Base-by-base conservation (phyloP, 2,888 invertebrate genomes). In the Melanostoma scalare region DNA sequence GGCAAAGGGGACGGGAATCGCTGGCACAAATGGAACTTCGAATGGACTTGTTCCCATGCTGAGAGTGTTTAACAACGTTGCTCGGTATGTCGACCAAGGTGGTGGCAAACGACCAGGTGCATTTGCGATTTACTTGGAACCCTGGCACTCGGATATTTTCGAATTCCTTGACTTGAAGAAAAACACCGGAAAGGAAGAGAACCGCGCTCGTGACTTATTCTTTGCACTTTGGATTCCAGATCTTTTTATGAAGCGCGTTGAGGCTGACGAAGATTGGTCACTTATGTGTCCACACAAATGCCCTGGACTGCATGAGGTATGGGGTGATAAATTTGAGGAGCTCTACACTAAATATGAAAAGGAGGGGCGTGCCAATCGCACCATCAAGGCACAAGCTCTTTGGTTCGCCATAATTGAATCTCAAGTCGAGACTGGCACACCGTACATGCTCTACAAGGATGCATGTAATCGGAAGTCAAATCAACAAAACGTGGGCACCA, bases 181-280 rank as follows among this genome's bases (percentile, higher is more conserved):
- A 90, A 99, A 99, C 90, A 98, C 97, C 0, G 96, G 99, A 0
- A 97, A 97, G 89, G 99, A 99, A 90, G 99, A 99, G 91, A 93
- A 95, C 44, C 93, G 99, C 53, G 99, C 99, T 0, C 93, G 99
- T 68, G 99, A 99, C 91, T 92, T 99, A 44, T 99, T 99, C 91
- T 99, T 97, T 90, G 99, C 97, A 0, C 90, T 99, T 36, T 99
- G 99, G 99, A 97, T 99, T 86, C 98, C 99, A 0, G 99, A 99
- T 92, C 93, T 99, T 74, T 99, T 99, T 90, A 99, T 99, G 99
- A 94, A 96, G 90, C 94, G 99, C 61, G 97, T 98, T 0, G 96
- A 98, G 90, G 92, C 93, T 2, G 94, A 98, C 91, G 95, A 92
- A 84, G 93, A 94, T 63, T 99, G 99, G 99, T 96, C 97, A 65